Evolutionary conservation across 1,140 invertebrate genomes (phyloP), one percentile per base, ranked within the genome.

Genomic region (Panonychus citri): DNA sequence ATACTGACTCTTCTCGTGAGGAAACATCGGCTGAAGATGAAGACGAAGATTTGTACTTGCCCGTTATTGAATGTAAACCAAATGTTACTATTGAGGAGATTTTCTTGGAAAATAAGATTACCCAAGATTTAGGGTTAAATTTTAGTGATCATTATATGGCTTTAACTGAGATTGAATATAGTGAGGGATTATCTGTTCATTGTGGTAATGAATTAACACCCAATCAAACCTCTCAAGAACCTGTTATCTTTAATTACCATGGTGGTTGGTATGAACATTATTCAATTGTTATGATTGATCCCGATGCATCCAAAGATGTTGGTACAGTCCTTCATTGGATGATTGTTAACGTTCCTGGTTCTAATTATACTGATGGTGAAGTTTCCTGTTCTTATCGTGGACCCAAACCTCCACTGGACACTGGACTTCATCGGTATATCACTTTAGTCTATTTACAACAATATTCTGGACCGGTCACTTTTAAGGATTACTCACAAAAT

Each of bases 241-340:
- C 53, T 3, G 25, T 19, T 17, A 10, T n/a, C 7, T n/a, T 54
- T 30, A n/a, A 43, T 17, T 55, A 39, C 43, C 24, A 34, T 34
- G 8, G 19, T 56, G 19, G 37, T 26, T 40, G 56, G 46, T 24
- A 40, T 48, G 13, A 37, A 56, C 27, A 34, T 34, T 91, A 89
- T 64, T 83, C 82, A 1, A 67, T 91, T 1, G 77, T 79, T 52
- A 79, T 88, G 81, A 80, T 70, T 62, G 75, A 75, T 76, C 49
- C 53, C 5, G 59, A 60, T 61, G 68, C 68, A 10, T 68, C 68
- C 12, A 64, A 63, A 46, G 62, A 59, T 48, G 55, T 59, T 46
- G 57, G 67, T 13, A 65, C 69, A 57, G 64, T 61, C 50, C 59
- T 64, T 34, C 69, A 70, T 53, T 70, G 69, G 68, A 52, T 67